phyloP scores from a whole-genome alignment of 2,888 invertebrate species.

The Anthophora plumipes region DNA sequence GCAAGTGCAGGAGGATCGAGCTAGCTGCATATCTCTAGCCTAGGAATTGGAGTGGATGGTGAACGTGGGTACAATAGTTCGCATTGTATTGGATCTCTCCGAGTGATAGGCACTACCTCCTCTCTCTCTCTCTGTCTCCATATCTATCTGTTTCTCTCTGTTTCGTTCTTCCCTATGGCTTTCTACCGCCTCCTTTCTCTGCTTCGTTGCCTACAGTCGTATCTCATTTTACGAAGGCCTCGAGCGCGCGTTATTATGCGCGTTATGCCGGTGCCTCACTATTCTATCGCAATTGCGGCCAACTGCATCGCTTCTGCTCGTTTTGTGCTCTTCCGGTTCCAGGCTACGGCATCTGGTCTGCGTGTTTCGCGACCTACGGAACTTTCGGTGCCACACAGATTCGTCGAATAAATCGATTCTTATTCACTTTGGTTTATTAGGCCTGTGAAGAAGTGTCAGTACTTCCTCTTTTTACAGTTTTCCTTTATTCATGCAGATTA shows the following conservation, averaged over 20 bases:
- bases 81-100: constrained; percentile 74
- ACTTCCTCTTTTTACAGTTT: no score
- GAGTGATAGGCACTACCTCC: constrained; percentile 71
- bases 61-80: constrained; percentile 75
- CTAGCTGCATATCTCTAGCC: constrained; percentile 70
- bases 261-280: constrained; percentile 65
- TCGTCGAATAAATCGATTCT: constrained; percentile 12
- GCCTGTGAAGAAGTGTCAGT: no score
- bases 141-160: constrained; percentile 42
- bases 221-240: constrained; percentile 70
- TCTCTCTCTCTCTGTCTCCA: constrained; percentile 24
- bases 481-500: no score
- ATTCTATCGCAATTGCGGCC: constrained; percentile 68
- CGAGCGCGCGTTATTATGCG: constrained; percentile 66
- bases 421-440: constrained; percentile 9
- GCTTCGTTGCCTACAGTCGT: constrained; percentile 51
- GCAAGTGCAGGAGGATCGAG: constrained; percentile 63
- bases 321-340: constrained; percentile 60
- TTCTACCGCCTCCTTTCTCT: constrained; percentile 23
- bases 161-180: constrained; percentile 3
- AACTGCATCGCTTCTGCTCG: constrained; percentile 64
- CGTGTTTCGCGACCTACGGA: constrained; percentile 11
- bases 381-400: constrained; percentile 7
- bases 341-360: constrained; percentile 40
- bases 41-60: constrained; percentile 75